A percentile compares a stretch with the other conserved stretches of the same genome.
phyloP scores from a whole-genome alignment of 2,113 vertebrate species.

The Phrynocephalus versicolor region DNA sequence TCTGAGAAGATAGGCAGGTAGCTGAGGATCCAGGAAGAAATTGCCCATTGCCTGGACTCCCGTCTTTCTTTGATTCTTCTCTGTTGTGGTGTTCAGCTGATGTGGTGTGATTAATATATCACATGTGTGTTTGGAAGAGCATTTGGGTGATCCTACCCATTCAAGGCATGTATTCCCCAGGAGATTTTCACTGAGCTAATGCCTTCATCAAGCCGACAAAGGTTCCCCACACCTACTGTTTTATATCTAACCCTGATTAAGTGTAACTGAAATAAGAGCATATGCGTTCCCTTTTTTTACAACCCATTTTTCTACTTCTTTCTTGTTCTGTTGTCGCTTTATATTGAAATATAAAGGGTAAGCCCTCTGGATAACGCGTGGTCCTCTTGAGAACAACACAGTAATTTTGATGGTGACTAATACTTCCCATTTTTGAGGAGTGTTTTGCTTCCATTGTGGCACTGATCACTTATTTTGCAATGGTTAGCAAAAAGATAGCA shows the following conservation, averaged over 20 bases:
- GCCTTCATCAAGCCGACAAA: background rate
- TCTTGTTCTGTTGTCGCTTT: background rate
- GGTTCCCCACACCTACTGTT: background rate
- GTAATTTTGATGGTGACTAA: background rate
- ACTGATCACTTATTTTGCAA: background rate
- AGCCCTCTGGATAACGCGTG: background rate
- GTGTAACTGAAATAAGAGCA: background rate
- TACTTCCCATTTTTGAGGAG: background rate
- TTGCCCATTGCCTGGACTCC: background rate
- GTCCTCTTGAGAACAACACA: background rate
- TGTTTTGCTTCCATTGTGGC: background rate
- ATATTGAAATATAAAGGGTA: background rate
- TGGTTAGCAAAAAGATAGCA: no score
- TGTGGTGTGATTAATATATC: background rate
- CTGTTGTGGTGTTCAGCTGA: background rate
- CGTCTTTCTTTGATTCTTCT: background rate
- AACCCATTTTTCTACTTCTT: background rate
- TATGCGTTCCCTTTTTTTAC: background rate
- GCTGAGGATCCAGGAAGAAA: background rate
- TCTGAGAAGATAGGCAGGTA: background rate
- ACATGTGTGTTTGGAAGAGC: background rate
- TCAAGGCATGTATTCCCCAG: background rate
- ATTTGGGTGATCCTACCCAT: background rate
- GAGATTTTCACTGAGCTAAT: background rate
- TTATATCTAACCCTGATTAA: background rate